These are phyloP conservation scores for Scleropages formosus DNA, from an alignment of 2,797 vertebrate species.

Conservation along the genomic window DNA sequence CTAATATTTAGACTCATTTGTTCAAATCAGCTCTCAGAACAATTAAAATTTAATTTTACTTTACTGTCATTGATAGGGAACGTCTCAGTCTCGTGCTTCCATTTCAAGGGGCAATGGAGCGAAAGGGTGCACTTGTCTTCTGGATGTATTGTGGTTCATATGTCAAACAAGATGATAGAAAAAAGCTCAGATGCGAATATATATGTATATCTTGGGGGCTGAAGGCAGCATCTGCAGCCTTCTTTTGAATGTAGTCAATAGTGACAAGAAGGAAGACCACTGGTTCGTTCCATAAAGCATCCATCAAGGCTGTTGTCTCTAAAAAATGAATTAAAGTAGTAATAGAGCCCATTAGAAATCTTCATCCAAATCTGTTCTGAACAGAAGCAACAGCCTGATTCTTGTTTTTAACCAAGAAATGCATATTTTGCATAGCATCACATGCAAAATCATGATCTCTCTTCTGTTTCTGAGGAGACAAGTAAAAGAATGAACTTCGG, in stretches of 20 bases:
- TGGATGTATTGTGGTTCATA: constrained; percentile 65
- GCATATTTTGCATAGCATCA: constrained; percentile 6
- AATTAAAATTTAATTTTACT: no score
- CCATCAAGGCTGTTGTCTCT: constrained; percentile 13
- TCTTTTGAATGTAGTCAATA: constrained; percentile 67
- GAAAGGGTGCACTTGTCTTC: constrained; percentile 68
- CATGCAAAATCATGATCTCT: neutral
- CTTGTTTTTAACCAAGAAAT: no score
- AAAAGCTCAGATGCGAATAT: constrained; percentile 65
- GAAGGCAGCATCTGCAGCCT: constrained; percentile 66
- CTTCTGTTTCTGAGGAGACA: neutral
- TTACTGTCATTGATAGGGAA: no score
- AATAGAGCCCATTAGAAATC: constrained; percentile 16
- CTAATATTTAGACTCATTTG: neutral
- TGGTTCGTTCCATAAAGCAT: constrained; percentile 53
- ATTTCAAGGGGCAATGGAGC: no score
- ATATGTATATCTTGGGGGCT: no score
- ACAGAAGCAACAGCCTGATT: neutral
- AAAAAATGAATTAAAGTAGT: no score
- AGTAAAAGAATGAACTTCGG: no score
- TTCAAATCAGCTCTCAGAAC: neutral
- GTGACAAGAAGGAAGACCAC: constrained; percentile 73
- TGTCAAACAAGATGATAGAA: constrained; percentile 68
- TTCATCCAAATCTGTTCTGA: neutral
- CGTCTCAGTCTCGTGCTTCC: no score